Conservation (phyloP, 2,888 invertebrate genomes). For the Drosophila prolongata region DNA sequence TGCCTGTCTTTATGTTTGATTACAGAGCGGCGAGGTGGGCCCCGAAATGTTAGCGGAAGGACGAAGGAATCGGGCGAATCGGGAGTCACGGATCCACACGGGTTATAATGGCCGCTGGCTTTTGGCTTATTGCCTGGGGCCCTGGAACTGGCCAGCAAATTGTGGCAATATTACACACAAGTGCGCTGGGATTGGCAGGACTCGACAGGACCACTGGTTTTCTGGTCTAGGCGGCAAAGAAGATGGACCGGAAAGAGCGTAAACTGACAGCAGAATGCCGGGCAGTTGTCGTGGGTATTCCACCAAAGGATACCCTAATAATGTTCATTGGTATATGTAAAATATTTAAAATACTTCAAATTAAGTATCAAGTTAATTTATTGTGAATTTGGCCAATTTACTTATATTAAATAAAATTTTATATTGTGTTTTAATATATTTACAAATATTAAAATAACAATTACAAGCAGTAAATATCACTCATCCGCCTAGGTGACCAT, state of each 20-base stretch:
- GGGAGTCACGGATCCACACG: background rate
- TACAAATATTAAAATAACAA: too few relatives aligned
- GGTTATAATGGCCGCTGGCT: constrained; percentile 16
- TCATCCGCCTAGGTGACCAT: too few relatives aligned
- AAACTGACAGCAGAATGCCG: constrained; percentile 9
- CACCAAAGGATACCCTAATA: background rate
- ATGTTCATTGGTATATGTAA: too few relatives aligned
- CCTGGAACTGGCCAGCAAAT: constrained; percentile 26
- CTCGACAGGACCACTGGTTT: constrained; percentile 7
- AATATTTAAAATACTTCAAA: too few relatives aligned
- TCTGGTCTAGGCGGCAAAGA: constrained; percentile 8
- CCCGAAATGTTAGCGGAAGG: constrained; percentile 14
- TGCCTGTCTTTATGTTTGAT: constrained; percentile 38
- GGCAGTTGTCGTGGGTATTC: too few relatives aligned
- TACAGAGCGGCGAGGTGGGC: constrained; percentile 50
- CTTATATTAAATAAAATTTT: too few relatives aligned
- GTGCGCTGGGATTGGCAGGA: constrained; percentile 1
- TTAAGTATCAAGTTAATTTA: background rate
- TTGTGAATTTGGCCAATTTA: background rate
- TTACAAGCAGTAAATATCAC: too few relatives aligned
- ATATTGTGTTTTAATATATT: too few relatives aligned
- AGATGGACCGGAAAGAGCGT: constrained; percentile 19
- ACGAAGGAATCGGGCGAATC: background rate
- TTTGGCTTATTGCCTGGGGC: constrained; percentile 27
- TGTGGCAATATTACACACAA: constrained; percentile 26